Evolutionary conservation across 92 coral and sea anemone genomes (phyloP), one percentile per base, ranked within the genome.

Genomic region (Plumapathes pennacea): DNA sequence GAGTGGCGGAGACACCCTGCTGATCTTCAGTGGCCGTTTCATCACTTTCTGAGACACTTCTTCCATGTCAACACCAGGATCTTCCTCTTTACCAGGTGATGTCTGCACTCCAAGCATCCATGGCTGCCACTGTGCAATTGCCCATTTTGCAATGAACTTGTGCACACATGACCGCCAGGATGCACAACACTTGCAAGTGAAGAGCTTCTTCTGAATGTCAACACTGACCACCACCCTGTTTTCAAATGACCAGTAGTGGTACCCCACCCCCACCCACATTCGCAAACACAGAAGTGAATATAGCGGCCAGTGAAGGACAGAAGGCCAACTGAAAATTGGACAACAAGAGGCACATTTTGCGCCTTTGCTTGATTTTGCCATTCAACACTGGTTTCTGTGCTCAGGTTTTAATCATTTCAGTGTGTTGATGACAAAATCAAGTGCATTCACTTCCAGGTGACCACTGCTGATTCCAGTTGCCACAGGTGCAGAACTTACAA

Each of bases 221-320:
- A 55, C 19, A 4, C 45, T 18, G 25, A 55, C 62, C 22, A 55
- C 62, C 21, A 55, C 62, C 18, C 62, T 27, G 8, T 55, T 55
- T 18, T 46, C 34, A 27, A 55, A 55, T 5, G 62, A 56, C 63
- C 63, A 56, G 46, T 56, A 56, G 17, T n/a, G n/a, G n/a, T n/a
- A n/a, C n/a, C n/a, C n/a, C n/a, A n/a, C n/a, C n/a, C n/a, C n/a
- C n/a, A n/a, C n/a, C n/a, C n/a, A n/a, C n/a, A n/a, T n/a, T n/a
- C n/a, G n/a, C n/a, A n/a, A n/a, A n/a, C n/a, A n/a, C n/a, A n/a
- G n/a, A n/a, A n/a, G n/a, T n/a, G n/a, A n/a, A n/a, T n/a, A n/a
- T n/a, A n/a, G n/a, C n/a, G n/a, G n/a, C n/a, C n/a, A n/a, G n/a
- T n/a, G n/a, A n/a, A n/a, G n/a, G n/a, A n/a, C n/a, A n/a, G n/a